Percentiles rank a stretch among this genome's conserved stretches.
These are phyloP conservation scores for Lasioglossum zephyrum DNA, from an alignment of 2,888 invertebrate genomes.

Conservation along the genomic window DNA sequence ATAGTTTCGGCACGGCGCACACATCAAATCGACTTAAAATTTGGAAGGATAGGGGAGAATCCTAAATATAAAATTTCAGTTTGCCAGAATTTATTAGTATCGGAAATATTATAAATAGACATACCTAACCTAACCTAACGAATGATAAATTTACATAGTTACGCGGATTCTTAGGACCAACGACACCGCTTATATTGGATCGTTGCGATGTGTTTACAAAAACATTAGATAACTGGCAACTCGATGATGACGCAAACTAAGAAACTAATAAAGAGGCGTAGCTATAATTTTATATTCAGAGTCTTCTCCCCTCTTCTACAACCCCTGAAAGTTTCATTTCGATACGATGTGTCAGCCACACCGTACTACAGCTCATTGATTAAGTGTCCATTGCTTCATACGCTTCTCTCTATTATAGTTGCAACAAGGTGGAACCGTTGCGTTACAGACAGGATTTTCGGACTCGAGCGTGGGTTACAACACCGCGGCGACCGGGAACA, in stretches of 20 bases:
- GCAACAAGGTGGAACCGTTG: conserved; percentile 84
- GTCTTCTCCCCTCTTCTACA: background rate
- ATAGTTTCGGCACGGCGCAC: background rate
- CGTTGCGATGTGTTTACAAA: too few species aligned
- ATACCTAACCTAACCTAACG: background rate
- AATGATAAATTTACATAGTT: too few species aligned
- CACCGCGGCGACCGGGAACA: conserved; percentile 84
- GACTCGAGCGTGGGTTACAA: conserved; percentile 83
- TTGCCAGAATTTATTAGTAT: background rate
- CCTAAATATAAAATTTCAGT: background rate
- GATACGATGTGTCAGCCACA: background rate
- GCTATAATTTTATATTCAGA: background rate
- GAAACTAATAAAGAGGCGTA: background rate
- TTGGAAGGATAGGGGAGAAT: background rate
- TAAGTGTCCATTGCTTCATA: background rate
- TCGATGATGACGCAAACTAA: background rate
- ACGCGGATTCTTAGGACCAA: too few species aligned
- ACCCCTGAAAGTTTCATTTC: background rate
- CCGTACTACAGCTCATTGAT: background rate
- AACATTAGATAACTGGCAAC: background rate
- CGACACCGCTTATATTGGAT: too few species aligned
- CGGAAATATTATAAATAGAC: background rate
- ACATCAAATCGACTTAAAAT: background rate
- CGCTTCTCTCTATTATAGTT: conserved; percentile 70
- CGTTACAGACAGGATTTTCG: conserved; percentile 84